phyloP scores from a whole-genome alignment of 2,888 invertebrate species.

The Blastobasis adustella region DNA sequence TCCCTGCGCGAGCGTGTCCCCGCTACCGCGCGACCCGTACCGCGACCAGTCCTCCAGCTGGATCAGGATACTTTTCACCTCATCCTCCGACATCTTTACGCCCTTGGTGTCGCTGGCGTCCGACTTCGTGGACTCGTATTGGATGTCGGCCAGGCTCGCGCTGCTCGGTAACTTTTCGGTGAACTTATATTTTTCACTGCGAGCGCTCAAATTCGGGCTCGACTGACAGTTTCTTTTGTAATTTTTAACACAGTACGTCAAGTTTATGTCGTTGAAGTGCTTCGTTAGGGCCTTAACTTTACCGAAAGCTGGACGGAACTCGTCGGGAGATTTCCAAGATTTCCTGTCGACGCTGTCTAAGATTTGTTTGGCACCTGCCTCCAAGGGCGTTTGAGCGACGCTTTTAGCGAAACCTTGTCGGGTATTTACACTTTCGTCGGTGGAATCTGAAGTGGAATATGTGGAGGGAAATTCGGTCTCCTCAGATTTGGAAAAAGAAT shows the following conservation, averaged over 20 bases:
- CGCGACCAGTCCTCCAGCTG: conserved; percentile 68
- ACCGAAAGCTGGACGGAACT: conserved; percentile 79
- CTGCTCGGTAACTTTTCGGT: conserved; percentile 45
- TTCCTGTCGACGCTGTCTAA: conserved; percentile 61
- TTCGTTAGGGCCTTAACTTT: conserved; percentile 82
- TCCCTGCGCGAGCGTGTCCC: conserved; percentile 62
- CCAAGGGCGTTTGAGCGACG: conserved; percentile 28
- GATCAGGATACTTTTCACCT: conserved; percentile 63
- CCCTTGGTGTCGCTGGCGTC: conserved; percentile 44
- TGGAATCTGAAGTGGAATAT: conserved; percentile 52
- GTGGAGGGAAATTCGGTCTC: conserved; percentile 53
- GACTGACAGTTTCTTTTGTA: conserved; percentile 64
- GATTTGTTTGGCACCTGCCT: conserved; percentile 45
- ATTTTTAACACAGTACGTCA: conserved; percentile 54
- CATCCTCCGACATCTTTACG: conserved; percentile 54
- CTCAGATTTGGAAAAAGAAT: conserved; percentile 53
- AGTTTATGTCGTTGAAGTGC: conserved; percentile 76
- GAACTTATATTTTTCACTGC: conserved; percentile 33
- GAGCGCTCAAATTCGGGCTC: conserved; percentile 60
- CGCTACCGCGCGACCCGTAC: conserved; percentile 64
- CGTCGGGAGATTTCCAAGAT: conserved; percentile 82
- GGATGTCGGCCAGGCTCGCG: conserved; percentile 58
- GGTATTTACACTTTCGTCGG: conserved; percentile 31
- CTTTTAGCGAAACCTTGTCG: conserved; percentile 19
- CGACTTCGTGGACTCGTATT: conserved; percentile 51